These are phyloP conservation scores for Polydrusus tereticollis DNA, from an alignment of 2,888 invertebrate species.

Conservation along the genomic window DNA sequence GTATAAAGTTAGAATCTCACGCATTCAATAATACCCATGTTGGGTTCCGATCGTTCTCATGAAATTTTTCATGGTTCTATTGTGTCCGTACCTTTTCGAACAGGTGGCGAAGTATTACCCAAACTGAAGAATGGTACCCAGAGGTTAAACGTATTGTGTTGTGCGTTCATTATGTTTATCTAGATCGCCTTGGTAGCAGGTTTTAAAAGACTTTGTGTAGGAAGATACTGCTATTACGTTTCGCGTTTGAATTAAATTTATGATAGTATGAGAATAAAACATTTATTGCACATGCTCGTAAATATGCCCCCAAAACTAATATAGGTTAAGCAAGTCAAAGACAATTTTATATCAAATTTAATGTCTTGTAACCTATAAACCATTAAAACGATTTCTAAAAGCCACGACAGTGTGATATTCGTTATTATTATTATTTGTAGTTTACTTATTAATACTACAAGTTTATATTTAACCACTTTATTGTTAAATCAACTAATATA, in stretches of 20 bases:
- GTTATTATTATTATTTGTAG: no score
- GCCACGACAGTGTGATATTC: no score
- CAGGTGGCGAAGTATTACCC: slow-evolving; percentile 20
- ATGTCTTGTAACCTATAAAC: no score
- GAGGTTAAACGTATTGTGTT: slow-evolving; percentile 12
- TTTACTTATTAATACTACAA: no score
- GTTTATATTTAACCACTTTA: no score
- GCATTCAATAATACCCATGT: slow-evolving; percentile 11
- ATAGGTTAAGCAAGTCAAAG: no score
- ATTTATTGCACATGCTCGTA: no score
- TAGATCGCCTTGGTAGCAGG: slow-evolving; percentile 11
- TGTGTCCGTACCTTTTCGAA: not conserved
- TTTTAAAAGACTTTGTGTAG: not conserved
- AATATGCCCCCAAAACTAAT: no score
- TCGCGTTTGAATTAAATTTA: slow-evolving; percentile 30
- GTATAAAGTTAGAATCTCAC: not conserved
- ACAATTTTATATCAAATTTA: no score
- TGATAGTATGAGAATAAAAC: no score
- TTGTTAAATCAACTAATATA: no score
- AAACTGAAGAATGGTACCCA: slow-evolving; percentile 7
- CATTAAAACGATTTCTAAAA: no score
- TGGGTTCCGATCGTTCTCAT: not conserved
- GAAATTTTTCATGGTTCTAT: slow-evolving; percentile 3
- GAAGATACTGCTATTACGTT: not conserved
- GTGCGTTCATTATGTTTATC: slow-evolving; percentile 12